Evolutionary conservation across 2,888 invertebrate species (phyloP), one percentile per base, ranked within the genome.

Genomic region (Acronicta leporina): DNA sequence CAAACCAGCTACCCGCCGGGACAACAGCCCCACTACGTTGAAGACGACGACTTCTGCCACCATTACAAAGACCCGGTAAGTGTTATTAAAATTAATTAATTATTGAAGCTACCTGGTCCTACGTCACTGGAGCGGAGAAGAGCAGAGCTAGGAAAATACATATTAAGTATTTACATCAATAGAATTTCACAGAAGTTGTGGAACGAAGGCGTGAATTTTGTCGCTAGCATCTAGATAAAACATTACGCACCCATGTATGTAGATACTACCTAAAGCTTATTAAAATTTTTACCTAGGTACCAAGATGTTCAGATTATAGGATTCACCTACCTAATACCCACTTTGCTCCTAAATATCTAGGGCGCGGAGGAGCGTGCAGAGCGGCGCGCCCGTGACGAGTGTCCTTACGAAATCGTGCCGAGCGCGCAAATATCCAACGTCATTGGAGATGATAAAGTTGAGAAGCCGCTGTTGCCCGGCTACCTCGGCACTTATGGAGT

Each of bases 401-500:
- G 94, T 63, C 67, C 91, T 0, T 93, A 89, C 73, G 91, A 92
- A 35, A 66, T 90, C n/a, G 62, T 87, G 0, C 91, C 93, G 8
- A 86, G 81, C 62, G 70, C 83, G 3, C 83, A 84, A 30, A 38
- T 60, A 0, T 68, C 77, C 11, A 70, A 65, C 35, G 71, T 68
- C 2, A 57, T 73, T 1, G 82, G 77, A 8, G 89, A 87, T 0
- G 87, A 86, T 0, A 83, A 81, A 1, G 68, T 54, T 0, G 86
- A 82, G 0, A 87, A 86, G 35, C 55, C 77, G 0, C 73, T 66
- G 25, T 70, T 87, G 40, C 87, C 91, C 0, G 93, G 94, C 5
- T 91, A 90, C 79, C 88, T 94, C 45, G 93, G 92, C 52, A 84
- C 86, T 8, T 89, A 87, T 56, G 87, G 84, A 38, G 87, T 93